These are phyloP conservation scores for Sminthurides bifidus DNA, from an alignment of 1,140 invertebrate species.

Conservation along the genomic window DNA sequence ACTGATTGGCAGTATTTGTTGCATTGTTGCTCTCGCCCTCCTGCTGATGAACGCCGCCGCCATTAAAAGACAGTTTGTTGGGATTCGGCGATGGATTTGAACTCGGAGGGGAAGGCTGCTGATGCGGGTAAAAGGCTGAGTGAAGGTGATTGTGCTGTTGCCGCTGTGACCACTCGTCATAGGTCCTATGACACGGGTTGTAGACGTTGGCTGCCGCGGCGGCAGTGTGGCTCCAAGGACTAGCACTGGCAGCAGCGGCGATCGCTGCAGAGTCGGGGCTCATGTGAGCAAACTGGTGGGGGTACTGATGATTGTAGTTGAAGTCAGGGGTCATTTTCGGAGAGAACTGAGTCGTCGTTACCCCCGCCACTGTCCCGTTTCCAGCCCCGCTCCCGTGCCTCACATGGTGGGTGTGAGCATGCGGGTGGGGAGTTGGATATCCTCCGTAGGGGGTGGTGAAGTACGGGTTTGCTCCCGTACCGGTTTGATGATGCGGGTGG, in stretches of 20 bases:
- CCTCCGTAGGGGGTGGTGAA: conserved; percentile 22
- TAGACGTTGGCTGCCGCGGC: conserved; percentile 17
- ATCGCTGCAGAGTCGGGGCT: conserved; percentile 18
- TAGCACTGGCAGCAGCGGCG: conserved; percentile 9
- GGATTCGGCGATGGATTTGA: conserved; percentile 30
- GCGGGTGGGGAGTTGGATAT: conserved; percentile 23
- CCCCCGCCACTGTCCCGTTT: conserved; percentile 9
- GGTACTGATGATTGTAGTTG: conserved; percentile 23
- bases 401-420: too few relatives aligned
- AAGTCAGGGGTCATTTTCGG: conserved; percentile 23
- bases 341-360: conserved; percentile 20
- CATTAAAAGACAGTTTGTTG: too few relatives aligned
- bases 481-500: conserved; percentile 25
- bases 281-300: conserved; percentile 23
- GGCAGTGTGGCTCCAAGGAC: conserved; percentile 16
- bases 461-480: conserved; percentile 28
- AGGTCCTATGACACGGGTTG: conserved; percentile 15
- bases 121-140: conserved; percentile 25
- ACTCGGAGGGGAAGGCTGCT: conserved; percentile 24
- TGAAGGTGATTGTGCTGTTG: conserved; percentile 10
- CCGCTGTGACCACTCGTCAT: conserved; percentile 27
- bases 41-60: too few relatives aligned
- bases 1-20: neutral
- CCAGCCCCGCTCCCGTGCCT: too few relatives aligned
- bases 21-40: too few relatives aligned